Evolutionary conservation across 2,797 vertebrate genomes (phyloP).

Genomic region (Phoebastria nigripes): DNA sequence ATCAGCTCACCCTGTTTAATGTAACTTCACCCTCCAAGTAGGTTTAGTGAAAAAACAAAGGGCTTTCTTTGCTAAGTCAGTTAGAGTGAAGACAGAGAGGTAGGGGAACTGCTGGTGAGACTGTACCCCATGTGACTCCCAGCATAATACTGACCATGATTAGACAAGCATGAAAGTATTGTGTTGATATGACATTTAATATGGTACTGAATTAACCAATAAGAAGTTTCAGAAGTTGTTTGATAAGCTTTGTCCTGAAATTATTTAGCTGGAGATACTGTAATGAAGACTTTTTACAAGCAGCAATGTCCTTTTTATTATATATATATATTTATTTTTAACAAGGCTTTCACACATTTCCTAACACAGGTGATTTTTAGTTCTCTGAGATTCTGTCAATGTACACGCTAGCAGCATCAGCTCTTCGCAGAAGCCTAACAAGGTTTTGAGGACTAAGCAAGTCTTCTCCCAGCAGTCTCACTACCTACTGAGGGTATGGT

Average conservation of each 20-base stretch:
- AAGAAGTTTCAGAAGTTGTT: not conserved
- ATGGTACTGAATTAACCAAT: not conserved
- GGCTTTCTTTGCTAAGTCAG: not conserved
- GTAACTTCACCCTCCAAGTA: not conserved
- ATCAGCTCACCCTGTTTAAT: not conserved
- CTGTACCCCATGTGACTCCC: not conserved
- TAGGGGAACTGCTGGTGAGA: not conserved
- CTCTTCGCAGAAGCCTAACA: not conserved
- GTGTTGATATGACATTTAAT: not conserved
- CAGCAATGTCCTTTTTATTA: not conserved
- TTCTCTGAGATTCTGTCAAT: not conserved
- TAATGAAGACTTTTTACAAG: not conserved
- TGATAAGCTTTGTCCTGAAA: not conserved
- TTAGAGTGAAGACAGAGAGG: not conserved
- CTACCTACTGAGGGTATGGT: accelerated
- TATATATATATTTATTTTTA: not conserved
- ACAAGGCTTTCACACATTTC: not conserved
- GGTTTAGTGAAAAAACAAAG: not conserved
- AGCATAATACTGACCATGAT: not conserved
- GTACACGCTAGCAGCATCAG: not conserved
- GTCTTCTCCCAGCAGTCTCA: not conserved
- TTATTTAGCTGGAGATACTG: not conserved
- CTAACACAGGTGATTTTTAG: not conserved
- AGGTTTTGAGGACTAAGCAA: not conserved
- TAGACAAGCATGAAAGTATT: not conserved